phyloP scores from a whole-genome alignment of 2,113 vertebrate genomes.

The Oncorhynchus kisutch region DNA sequence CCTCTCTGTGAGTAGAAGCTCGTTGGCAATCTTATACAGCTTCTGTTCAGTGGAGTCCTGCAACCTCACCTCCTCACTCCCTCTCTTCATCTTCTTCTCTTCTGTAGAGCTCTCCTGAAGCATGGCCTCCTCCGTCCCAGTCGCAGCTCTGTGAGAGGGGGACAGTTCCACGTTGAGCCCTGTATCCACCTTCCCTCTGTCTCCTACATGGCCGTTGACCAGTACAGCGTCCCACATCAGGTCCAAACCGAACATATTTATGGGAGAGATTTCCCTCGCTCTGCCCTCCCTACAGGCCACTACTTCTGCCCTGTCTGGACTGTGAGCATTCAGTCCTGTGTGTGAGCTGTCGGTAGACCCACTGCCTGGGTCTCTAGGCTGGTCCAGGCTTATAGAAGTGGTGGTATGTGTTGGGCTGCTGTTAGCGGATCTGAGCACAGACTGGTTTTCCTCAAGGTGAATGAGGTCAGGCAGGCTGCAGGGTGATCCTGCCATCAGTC shows the following conservation, averaged over 20 bases:
- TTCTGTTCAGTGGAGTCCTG: conserved; percentile 68
- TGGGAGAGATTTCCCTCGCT: not conserved
- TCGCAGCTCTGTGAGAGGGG: not conserved
- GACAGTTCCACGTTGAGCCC: too few relatives aligned
- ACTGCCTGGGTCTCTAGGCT: not conserved
- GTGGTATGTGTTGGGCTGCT: not conserved
- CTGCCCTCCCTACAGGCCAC: not conserved
- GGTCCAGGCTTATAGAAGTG: not conserved
- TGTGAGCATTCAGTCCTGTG: not conserved
- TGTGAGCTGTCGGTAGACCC: not conserved
- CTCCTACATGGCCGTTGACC: not conserved
- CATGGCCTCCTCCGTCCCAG: not conserved
- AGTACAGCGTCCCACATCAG: not conserved
- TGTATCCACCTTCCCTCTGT: conserved; percentile 1
- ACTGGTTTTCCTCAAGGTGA: conserved; percentile 50
- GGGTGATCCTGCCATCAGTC: conserved; percentile 34
- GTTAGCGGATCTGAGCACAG: not conserved
- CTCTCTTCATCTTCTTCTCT: not conserved
- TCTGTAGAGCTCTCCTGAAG: not conserved
- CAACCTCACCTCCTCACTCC: conserved; percentile 5
- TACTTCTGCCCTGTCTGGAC: not conserved
- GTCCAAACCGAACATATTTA: not conserved
- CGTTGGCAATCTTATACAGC: conserved; percentile 72
- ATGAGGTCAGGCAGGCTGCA: conserved; percentile 51
- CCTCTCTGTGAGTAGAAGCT: conserved; percentile 86